Base-by-base conservation (phyloP, 2,888 invertebrate genomes). In the Pherbina coryleti region DNA sequence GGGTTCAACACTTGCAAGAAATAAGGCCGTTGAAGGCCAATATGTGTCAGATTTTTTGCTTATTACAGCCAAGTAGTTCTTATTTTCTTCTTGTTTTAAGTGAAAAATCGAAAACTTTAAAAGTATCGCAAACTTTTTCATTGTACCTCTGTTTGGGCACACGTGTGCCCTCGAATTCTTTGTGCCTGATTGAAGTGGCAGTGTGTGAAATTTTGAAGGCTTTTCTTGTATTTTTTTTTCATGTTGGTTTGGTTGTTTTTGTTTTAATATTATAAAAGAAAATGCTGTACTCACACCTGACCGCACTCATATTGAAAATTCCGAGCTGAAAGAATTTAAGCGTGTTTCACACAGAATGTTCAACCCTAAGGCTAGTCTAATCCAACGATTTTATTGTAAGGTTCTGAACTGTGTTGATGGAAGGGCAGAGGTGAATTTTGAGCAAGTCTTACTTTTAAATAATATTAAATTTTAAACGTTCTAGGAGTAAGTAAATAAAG, bases 221-320 rank as follows among this genome's bases (percentile, higher is more conserved):
- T 31, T 14, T 14, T n/a, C n/a, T 44, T 66, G n/a, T n/a, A n/a
- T n/a, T n/a, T n/a, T n/a, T n/a, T n/a, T 62, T 62, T n/a, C 8
- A n/a, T 71, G 28, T 34, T 14, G 34, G 31, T 53, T 53, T 9
- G 28, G 71, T 71, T 67, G 67, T 44, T 11, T 37, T 2, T 8
- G 17, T 51, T 44, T n/a, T 44, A 78, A 66, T 82, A 84, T 85
- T 85, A 85, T 84, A 85, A 84, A 85, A 84, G 84, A 86, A 85
- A 85, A 85, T 85, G 84, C 85, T 84, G 83, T 82, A 80, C 83
- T 84, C 83, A 86, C 86, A 85, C 85, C 85, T 80, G 82, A 79
- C 80, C 81, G 81, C 74, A 70, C 74, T 69, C 25, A 34, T 78
- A 74, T 75, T 62, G 51, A 70, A 70, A 74, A 75, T 74, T 70